Evolutionary conservation across 2,888 invertebrate genomes (phyloP).

Genomic region (Agapetus fuscipes): DNA sequence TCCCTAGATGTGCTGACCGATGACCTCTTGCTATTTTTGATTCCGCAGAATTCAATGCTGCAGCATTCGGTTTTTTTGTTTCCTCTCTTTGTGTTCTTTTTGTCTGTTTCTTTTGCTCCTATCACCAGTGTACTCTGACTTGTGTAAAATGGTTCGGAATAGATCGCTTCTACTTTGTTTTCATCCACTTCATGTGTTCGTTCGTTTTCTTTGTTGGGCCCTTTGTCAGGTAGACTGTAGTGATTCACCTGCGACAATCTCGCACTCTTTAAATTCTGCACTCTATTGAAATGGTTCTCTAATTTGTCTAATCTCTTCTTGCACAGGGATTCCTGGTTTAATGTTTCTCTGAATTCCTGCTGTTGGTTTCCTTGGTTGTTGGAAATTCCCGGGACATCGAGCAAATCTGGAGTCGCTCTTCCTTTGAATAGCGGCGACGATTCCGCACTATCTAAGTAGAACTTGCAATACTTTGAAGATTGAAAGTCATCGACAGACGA

Average conservation of each 20-base stretch:
- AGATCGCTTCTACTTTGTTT: constrained; percentile 37
- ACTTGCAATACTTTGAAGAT: constrained; percentile 44
- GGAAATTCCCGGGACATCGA: constrained; percentile 40
- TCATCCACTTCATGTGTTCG: constrained; percentile 24
- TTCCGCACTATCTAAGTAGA: constrained; percentile 43
- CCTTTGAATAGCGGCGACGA: constrained; percentile 40
- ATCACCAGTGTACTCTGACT: constrained; percentile 42
- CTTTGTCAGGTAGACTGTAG: too few relatives aligned
- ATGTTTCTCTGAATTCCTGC: constrained; percentile 41
- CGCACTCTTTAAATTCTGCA: constrained; percentile 30
- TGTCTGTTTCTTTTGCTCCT: constrained; percentile 18
- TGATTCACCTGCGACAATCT: constrained; percentile 39
- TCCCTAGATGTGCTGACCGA: not conserved
- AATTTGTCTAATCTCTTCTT: constrained; percentile 41
- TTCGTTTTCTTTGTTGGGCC: too few relatives aligned
- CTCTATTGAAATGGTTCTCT: constrained; percentile 42
- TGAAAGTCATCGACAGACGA: constrained; percentile 44
- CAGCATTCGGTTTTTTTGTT: not conserved
- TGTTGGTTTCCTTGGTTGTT: constrained; percentile 37
- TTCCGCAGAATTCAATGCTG: constrained; percentile 2
- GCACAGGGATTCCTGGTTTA: constrained; percentile 31
- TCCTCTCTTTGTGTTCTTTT: not conserved
- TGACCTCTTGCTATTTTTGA: constrained; percentile 2
- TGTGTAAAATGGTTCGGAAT: constrained; percentile 39
- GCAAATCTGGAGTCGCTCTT: constrained; percentile 39